phyloP scores from a whole-genome alignment of 2,888 invertebrate genomes.

The Endotricha flammealis region DNA sequence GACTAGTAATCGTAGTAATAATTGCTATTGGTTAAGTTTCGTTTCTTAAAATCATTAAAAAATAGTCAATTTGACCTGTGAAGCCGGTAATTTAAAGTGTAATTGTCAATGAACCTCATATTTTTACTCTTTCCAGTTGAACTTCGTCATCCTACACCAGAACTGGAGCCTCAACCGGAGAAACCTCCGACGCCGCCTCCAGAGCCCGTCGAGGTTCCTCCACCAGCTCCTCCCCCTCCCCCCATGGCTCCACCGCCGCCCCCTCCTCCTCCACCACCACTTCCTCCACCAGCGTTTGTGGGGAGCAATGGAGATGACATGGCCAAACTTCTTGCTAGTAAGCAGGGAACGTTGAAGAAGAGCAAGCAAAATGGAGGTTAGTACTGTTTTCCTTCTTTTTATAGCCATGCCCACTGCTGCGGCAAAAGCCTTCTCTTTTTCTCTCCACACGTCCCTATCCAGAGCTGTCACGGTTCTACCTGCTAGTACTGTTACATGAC shows the following conservation, averaged over 20 bases:
- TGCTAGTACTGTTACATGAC: too few species aligned
- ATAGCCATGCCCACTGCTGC: too few species aligned
- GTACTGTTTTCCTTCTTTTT: too few species aligned
- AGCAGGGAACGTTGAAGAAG: slow-evolving; percentile 74
- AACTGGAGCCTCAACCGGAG: slow-evolving; percentile 4
- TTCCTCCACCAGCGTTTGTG: slow-evolving; percentile 54
- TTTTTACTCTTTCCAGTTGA: not conserved
- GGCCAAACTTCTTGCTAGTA: slow-evolving; percentile 78
- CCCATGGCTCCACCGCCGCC: slow-evolving; percentile 31
- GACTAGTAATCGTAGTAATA: too few species aligned
- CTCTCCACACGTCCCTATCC: too few species aligned
- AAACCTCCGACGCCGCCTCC: slow-evolving; percentile 6
- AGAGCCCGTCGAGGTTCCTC: slow-evolving; percentile 15
- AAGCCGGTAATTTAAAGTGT: too few species aligned
- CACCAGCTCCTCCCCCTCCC: slow-evolving; percentile 25
- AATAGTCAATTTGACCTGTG: too few species aligned
- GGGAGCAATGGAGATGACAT: slow-evolving; percentile 47
- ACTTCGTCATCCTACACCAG: not conserved
- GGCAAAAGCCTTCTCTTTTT: too few species aligned
- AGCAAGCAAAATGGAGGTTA: slow-evolving; percentile 74
- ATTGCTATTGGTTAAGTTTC: too few species aligned
- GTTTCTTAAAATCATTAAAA: too few species aligned
- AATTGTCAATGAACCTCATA: too few species aligned
- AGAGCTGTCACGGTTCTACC: too few species aligned
- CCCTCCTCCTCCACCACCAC: slow-evolving; percentile 62